Percentiles rank a stretch among this genome's conserved stretches.
Evolutionary conservation across 2,888 invertebrate species (phyloP).

Genomic region (Chrysomela aeneicollis): DNA sequence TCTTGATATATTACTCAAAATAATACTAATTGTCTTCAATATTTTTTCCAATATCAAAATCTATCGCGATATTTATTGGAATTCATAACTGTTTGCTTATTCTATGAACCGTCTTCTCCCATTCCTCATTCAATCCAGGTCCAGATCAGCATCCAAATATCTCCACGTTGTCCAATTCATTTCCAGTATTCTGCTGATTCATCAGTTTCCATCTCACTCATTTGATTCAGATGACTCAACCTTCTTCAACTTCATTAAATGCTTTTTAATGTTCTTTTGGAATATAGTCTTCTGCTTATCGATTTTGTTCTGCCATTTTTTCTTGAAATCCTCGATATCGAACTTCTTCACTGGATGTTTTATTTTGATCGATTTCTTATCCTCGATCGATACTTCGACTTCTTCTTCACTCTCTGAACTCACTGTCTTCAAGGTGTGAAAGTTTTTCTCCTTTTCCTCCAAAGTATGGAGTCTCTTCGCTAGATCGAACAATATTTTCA

Average conservation of each 20-base stretch:
- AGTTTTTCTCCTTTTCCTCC: constrained; percentile 41
- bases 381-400: constrained; percentile 18
- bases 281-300: constrained; percentile 34
- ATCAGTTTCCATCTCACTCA: constrained; percentile 19
- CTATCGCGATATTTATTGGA: neutral
- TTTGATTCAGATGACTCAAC: constrained; percentile 6
- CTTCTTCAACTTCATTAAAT: constrained; percentile 22
- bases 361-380: constrained; percentile 16
- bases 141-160: neutral
- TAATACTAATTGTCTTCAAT: neutral
- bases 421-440: constrained; percentile 17
- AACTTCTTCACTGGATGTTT: constrained; percentile 39
- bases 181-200: constrained; percentile 4
- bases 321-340: constrained; percentile 40
- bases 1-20: neutral
- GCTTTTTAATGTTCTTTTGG: constrained; percentile 26
- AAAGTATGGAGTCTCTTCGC: constrained; percentile 51
- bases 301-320: constrained; percentile 40
- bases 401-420: constrained; percentile 22
- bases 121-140: neutral
- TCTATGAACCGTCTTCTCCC: constrained; percentile 9
- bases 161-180: neutral
- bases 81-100: neutral
- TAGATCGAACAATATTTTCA: constrained; percentile 58
- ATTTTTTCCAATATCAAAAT: neutral